Percentiles rank a stretch among this genome's conserved stretches.
These are phyloP conservation scores for Regulus satrapa DNA, from an alignment of 2,113 vertebrate species.

Conservation along the genomic window DNA sequence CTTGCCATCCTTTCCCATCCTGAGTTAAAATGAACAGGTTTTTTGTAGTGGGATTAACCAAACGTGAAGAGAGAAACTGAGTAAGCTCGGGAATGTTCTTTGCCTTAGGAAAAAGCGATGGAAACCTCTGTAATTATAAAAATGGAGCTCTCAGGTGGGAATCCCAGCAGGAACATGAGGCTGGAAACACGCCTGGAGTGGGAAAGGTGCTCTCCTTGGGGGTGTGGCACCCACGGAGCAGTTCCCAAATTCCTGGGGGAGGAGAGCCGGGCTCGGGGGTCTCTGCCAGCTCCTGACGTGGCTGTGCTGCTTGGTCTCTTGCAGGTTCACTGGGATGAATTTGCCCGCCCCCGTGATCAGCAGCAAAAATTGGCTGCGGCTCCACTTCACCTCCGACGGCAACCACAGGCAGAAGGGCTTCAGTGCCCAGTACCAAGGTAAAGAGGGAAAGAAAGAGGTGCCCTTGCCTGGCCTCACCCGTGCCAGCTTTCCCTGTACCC, in stretches of 20 bases:
- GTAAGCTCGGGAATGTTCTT: neutral
- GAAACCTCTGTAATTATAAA: fast-evolving
- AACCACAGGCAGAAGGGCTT: slow-evolving; percentile 96
- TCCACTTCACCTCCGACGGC: slow-evolving; percentile 94
- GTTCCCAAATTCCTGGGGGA: fast-evolving
- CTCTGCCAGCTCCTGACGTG: fast-evolving
- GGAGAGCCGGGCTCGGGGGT: neutral
- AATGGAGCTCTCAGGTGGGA: fast-evolving
- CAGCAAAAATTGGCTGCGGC: slow-evolving; percentile 96
- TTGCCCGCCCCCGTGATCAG: slow-evolving; percentile 95
- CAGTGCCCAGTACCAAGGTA: slow-evolving; percentile 97
- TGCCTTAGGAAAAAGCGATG: neutral
- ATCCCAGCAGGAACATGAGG: fast-evolving
- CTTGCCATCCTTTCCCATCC: neutral
- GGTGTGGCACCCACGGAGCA: fast-evolving
- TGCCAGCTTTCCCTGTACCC: neutral
- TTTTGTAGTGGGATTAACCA: neutral
- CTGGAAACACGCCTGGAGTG: fast-evolving
- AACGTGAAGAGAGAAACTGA: neutral
- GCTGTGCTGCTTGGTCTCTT: neutral
- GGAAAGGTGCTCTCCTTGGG: fast-evolving
- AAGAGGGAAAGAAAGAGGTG: fast-evolving
- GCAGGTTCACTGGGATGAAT: slow-evolving; percentile 94
- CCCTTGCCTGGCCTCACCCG: fast-evolving
- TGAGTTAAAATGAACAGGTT: neutral